phyloP scores from a whole-genome alignment of 2,113 vertebrate species.

The Amphilophus citrinellus region DNA sequence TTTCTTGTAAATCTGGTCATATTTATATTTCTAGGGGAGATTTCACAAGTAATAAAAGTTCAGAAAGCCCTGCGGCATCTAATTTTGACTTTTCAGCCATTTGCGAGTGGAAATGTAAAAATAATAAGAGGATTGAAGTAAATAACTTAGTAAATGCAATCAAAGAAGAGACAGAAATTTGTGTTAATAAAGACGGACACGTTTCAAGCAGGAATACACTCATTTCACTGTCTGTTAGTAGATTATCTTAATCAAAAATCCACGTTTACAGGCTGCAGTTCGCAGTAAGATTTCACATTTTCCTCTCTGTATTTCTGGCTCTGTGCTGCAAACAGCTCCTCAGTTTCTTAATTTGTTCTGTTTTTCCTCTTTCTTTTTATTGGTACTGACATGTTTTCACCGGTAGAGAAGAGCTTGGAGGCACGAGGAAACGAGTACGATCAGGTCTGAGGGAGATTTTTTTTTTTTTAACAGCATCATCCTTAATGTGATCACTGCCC shows the following conservation, averaged over 20 bases:
- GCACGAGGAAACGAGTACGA: conserved; percentile 18
- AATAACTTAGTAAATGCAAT: not conserved
- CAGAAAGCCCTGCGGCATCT: not conserved
- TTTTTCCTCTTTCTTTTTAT: conserved; percentile 7
- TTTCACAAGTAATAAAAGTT: not conserved
- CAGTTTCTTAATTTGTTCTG: not conserved
- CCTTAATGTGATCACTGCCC: conserved; percentile 65
- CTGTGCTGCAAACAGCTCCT: not conserved
- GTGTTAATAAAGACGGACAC: not conserved
- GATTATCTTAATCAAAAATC: not conserved
- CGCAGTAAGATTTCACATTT: not conserved
- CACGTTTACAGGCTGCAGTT: not conserved
- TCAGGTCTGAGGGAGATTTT: conserved; percentile 54
- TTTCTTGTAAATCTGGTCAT: not conserved
- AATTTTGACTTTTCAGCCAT: not conserved
- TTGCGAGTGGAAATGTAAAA: not conserved
- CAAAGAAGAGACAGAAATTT: not conserved
- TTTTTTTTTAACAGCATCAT: conserved; percentile 32
- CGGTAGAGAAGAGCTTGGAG: conserved; percentile 32
- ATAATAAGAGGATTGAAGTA: not conserved
- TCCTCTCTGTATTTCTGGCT: not conserved
- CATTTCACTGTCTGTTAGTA: not conserved
- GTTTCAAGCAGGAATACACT: not conserved
- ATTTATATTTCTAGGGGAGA: too few species aligned
- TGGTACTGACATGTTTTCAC: conserved; percentile 53